A percentile compares a stretch with the other conserved stretches of the same genome.
These are phyloP conservation scores for Cephus spinipes DNA, from an alignment of 2,888 invertebrate species.

Conservation along the genomic window DNA sequence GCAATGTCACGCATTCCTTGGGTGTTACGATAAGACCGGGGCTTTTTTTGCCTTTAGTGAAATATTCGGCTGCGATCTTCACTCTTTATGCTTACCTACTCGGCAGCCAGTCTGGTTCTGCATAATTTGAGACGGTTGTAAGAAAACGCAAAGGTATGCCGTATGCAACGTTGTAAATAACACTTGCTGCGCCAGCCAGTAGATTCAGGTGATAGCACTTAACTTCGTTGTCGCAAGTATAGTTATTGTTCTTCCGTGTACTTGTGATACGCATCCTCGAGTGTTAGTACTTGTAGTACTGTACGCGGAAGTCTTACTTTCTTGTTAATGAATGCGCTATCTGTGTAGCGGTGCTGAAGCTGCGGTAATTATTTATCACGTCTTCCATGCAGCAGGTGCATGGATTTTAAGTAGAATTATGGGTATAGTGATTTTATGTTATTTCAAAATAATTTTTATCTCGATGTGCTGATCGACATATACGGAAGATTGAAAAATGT, in stretches of 20 bases:
- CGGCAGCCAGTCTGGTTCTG: neutral
- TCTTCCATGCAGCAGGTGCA: neutral
- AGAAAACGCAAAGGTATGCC: slow-evolving; percentile 1
- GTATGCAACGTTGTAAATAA: neutral
- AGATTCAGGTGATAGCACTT: slow-evolving; percentile 3
- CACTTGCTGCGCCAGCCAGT: neutral
- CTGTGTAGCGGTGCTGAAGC: neutral
- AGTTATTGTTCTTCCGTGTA: neutral
- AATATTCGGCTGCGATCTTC: neutral
- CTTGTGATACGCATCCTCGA: neutral
- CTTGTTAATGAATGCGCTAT: neutral
- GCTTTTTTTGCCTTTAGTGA: neutral
- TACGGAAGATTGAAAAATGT: neutral
- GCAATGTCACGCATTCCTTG: neutral
- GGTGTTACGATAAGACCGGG: neutral
- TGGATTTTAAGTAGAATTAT: no score
- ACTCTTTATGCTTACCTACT: neutral
- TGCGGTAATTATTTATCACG: neutral
- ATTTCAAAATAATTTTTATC: neutral
- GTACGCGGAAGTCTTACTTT: neutral
- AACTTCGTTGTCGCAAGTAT: neutral
- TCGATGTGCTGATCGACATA: neutral
- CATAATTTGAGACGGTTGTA: slow-evolving; percentile 6
- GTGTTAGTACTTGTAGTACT: neutral
- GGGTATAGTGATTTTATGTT: neutral